phyloP scores from a whole-genome alignment of 2,113 vertebrate species.

The Centrocercus urophasianus region DNA sequence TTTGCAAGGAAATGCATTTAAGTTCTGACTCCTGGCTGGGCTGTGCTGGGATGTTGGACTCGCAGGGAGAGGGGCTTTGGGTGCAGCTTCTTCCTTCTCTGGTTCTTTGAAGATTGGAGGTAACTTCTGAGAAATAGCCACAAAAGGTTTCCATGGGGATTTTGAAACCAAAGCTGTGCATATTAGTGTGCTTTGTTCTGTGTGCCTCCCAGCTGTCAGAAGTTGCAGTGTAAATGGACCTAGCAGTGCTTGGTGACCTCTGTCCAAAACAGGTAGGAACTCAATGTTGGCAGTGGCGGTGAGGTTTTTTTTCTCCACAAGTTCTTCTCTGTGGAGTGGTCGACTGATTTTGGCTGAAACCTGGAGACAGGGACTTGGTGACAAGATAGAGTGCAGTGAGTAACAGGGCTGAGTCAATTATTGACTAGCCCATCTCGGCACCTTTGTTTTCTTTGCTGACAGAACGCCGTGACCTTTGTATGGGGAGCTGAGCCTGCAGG shows the following conservation, averaged over 20 bases:
- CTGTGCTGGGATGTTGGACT: not conserved
- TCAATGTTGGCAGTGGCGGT: not conserved
- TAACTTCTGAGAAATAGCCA: not conserved
- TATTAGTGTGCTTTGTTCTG: not conserved
- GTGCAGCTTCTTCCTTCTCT: not conserved
- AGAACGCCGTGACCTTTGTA: not conserved
- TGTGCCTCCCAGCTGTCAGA: constrained; percentile 14
- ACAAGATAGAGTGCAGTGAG: constrained; percentile 31
- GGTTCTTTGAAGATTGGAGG: constrained; percentile 8
- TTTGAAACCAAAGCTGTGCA: not conserved
- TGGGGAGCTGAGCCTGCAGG: not conserved
- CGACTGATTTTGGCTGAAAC: constrained; percentile 19
- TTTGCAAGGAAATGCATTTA: constrained; percentile 14
- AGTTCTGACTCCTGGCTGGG: constrained; percentile 15
- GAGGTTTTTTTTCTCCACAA: not conserved
- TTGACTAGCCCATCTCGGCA: constrained; percentile 27
- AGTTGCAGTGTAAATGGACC: constrained; percentile 42
- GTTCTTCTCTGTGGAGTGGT: constrained; percentile 1
- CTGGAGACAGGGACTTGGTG: constrained; percentile 20
- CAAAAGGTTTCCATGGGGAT: constrained; percentile 33
- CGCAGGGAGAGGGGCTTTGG: constrained; percentile 2
- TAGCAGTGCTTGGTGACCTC: constrained; percentile 44
- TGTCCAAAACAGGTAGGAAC: constrained; percentile 3
- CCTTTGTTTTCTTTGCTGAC: constrained; percentile 53
- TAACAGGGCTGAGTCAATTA: constrained; percentile 56